Conservation (phyloP, 2,797 vertebrate genomes). For the Gastrophryne carolinensis region DNA sequence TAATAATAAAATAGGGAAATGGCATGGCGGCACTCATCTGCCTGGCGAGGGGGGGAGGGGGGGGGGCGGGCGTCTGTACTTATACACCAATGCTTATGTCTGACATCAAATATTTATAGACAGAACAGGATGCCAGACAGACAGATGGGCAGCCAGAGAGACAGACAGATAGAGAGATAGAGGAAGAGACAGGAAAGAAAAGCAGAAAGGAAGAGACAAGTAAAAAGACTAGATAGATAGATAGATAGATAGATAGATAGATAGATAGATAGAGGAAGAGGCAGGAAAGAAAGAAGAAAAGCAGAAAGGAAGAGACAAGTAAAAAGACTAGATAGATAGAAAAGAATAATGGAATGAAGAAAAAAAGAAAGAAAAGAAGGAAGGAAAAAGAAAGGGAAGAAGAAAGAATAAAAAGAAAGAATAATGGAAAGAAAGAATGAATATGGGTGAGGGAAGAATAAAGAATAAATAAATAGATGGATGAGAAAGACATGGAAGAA, state of each 20-base stretch:
- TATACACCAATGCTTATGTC: background rate
- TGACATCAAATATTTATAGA: constrained; percentile 17
- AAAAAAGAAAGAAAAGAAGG: background rate
- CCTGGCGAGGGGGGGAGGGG: constrained; percentile 11
- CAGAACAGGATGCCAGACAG: background rate
- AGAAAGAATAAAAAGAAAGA: background rate
- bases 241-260: constrained; percentile 11
- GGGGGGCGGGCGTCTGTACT: constrained; percentile 8
- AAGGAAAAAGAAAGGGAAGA: background rate
- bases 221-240: background rate
- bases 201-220: background rate
- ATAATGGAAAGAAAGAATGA: background rate
- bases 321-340: background rate
- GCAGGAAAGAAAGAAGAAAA: background rate
- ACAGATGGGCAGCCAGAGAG: constrained; percentile 6
- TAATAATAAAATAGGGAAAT: constrained; percentile 34
- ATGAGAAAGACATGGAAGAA: background rate
- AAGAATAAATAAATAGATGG: background rate
- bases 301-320: background rate
- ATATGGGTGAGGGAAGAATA: background rate
- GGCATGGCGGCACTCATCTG: background rate
- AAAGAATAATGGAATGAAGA: no score
- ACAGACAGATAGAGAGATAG: constrained; percentile 18
- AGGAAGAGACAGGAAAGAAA: background rate
- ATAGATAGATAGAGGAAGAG: constrained; percentile 10